Conservation (phyloP, 2,797 vertebrate genomes). For the Anomalospiza imberbis region DNA sequence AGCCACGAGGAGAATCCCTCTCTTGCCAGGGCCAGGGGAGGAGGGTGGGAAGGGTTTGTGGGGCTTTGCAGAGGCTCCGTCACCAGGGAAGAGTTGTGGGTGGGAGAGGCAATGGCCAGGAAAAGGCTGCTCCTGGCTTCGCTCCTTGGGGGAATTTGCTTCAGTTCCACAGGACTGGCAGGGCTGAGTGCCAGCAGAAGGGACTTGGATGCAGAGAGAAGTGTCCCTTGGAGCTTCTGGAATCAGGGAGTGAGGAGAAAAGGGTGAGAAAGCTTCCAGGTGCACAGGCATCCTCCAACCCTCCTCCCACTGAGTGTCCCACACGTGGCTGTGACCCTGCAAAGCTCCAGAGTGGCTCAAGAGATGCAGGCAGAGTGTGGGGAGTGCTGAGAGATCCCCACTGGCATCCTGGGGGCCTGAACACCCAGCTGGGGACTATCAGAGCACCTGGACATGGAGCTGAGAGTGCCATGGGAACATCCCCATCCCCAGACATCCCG, state of each 20-base stretch:
- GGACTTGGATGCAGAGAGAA: background rate
- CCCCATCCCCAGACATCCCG: rapidly evolving
- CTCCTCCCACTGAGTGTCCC: background rate
- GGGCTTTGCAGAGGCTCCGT: background rate
- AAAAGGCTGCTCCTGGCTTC: background rate
- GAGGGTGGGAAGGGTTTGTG: too few relatives aligned
- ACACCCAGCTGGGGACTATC: background rate
- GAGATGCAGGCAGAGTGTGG: background rate
- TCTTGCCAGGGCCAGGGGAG: background rate
- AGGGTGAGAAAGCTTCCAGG: background rate
- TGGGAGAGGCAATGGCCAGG: background rate
- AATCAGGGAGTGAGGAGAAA: background rate
- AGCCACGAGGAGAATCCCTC: rapidly evolving
- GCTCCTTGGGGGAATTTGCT: background rate
- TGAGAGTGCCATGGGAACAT: background rate
- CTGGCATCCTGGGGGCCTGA: background rate
- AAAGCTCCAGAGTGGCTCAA: background rate
- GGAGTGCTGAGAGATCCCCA: background rate
- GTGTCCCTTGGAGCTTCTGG: background rate
- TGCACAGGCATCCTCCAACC: background rate
- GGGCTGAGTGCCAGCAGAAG: background rate
- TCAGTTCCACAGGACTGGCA: background rate
- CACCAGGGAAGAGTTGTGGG: background rate
- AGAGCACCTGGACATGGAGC: background rate
- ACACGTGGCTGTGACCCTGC: background rate